These are phyloP conservation scores for Dysmachus trigonus DNA, from an alignment of 2,888 invertebrate genomes.

Conservation along the genomic window DNA sequence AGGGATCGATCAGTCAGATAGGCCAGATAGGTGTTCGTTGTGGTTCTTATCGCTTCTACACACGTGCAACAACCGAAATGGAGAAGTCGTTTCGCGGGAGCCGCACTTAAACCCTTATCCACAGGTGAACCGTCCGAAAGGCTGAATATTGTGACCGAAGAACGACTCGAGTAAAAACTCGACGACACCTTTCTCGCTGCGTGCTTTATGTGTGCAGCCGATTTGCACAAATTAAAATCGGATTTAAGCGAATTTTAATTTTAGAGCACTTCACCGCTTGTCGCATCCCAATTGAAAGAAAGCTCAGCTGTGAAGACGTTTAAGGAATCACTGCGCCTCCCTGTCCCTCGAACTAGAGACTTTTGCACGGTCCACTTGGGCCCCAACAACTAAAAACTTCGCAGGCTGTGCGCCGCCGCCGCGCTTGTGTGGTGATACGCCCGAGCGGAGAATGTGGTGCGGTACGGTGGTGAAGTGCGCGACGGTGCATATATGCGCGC, in stretches of 20 bases:
- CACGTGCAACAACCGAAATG: neutral
- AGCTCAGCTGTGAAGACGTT: neutral
- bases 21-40: neutral
- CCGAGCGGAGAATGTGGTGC: conserved; percentile 33
- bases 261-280: conserved; percentile 37
- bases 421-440: conserved; percentile 6
- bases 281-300: conserved; percentile 13
- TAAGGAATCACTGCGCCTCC: conserved; percentile 10
- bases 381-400: conserved; percentile 37
- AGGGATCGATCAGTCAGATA: neutral
- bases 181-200: conserved; percentile 52
- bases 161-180: conserved; percentile 51
- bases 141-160: neutral
- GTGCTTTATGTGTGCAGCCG: conserved; percentile 45
- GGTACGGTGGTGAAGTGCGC: neutral
- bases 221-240: conserved; percentile 36
- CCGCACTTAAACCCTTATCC: neutral
- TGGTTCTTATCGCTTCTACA: neutral
- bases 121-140: neutral
- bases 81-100: neutral
- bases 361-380: conserved; percentile 30
- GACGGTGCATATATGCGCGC: conserved; percentile 40
- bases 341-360: conserved; percentile 18
- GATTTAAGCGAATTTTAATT: conserved; percentile 30
- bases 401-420: neutral